Evolutionary conservation across 2,113 vertebrate species (phyloP).

Genomic region (Ginglymostoma cirratum): DNA sequence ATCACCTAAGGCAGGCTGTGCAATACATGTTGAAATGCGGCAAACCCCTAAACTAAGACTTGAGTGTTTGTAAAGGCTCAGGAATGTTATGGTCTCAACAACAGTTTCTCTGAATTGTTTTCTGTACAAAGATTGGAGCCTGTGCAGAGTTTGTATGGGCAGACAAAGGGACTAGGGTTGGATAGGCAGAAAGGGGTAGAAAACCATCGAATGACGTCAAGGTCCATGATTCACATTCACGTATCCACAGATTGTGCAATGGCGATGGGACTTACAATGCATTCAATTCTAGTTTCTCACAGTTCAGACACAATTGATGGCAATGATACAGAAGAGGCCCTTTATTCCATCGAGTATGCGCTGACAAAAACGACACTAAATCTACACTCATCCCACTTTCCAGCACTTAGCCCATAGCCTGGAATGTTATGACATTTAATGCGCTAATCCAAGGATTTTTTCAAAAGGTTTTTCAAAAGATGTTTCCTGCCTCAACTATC

Average conservation of each 20-base stretch:
- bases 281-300: background rate
- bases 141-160: background rate
- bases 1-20: background rate
- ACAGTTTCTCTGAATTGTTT: background rate
- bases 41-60: background rate
- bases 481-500: no score
- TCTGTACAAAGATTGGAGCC: background rate
- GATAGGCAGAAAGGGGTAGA: background rate
- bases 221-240: background rate
- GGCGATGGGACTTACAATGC: background rate
- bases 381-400: no score
- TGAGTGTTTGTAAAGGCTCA: background rate
- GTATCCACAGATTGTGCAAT: background rate
- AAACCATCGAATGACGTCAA: background rate
- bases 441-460: no score
- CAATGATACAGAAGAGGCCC: no score
- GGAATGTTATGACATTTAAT: no score
- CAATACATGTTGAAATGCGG: background rate
- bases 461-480: no score
- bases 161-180: background rate
- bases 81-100: background rate
- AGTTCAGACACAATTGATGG: background rate
- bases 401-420: no score
- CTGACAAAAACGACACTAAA: no score
- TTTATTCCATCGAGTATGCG: no score